Evolutionary conservation across 2,888 invertebrate genomes (phyloP).

Genomic region (Steinernema carpocapsae): DNA sequence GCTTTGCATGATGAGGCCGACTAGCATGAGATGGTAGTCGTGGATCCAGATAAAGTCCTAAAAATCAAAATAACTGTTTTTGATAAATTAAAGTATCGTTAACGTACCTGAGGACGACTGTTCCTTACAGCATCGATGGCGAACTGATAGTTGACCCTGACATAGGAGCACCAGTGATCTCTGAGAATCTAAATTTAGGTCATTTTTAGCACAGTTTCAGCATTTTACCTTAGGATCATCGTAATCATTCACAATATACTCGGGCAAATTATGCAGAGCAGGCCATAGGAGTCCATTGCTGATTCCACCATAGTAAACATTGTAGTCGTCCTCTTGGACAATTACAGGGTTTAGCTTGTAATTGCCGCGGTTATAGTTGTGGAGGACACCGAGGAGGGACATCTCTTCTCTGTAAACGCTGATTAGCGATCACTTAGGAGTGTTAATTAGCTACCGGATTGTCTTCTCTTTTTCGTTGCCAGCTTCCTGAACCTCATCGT

Average conservation of each 20-base stretch:
- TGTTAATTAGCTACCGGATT: conserved; percentile 36
- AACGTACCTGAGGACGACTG: conserved; percentile 59
- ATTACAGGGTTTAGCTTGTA: conserved; percentile 69
- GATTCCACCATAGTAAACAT: conserved; percentile 65
- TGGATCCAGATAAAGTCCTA: conserved; percentile 89
- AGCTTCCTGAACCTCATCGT: conserved; percentile 47
- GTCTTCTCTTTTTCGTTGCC: conserved; percentile 8
- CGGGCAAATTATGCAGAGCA: conserved; percentile 68
- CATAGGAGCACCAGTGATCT: conserved; percentile 67
- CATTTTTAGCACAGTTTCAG: neutral
- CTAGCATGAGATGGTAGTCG: conserved; percentile 85
- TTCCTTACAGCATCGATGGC: conserved; percentile 68
- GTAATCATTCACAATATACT: conserved; percentile 68
- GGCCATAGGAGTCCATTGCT: conserved; percentile 68
- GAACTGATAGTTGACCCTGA: conserved; percentile 68
- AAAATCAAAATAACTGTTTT: conserved; percentile 26
- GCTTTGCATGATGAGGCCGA: conserved; percentile 87
- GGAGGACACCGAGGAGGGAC: conserved; percentile 67
- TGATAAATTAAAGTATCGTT: too few relatives aligned
- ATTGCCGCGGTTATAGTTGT: conserved; percentile 66
- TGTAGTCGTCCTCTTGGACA: conserved; percentile 65
- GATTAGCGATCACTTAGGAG: too few relatives aligned
- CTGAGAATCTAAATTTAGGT: conserved; percentile 36
- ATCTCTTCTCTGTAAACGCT: conserved; percentile 57
- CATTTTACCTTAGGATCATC: conserved; percentile 55